Evolutionary conservation across 2,113 vertebrate genomes (phyloP).

Genomic region (Todiramphus saurophagus): DNA sequence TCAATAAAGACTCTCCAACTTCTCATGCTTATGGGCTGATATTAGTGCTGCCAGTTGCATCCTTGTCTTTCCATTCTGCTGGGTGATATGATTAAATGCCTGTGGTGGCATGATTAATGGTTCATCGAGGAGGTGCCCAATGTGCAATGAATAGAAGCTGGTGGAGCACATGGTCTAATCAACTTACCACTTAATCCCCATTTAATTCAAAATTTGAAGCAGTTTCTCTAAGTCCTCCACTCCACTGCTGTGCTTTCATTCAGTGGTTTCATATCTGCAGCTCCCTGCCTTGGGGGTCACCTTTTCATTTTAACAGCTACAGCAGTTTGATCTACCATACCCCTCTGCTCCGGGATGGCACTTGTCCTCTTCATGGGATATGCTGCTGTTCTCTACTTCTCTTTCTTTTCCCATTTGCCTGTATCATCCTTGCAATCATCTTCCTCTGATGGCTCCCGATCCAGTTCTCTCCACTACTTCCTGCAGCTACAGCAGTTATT

Average conservation of each 20-base stretch:
- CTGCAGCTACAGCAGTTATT: constrained; percentile 45
- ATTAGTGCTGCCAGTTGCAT: not conserved
- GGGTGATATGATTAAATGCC: not conserved
- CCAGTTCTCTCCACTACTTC: not conserved
- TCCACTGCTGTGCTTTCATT: not conserved
- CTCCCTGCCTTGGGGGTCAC: not conserved
- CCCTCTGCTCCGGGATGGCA: not conserved
- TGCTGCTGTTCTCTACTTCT: not conserved
- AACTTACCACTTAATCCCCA: not conserved
- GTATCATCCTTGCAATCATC: not conserved
- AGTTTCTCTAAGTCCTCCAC: not conserved
- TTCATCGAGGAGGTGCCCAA: not conserved
- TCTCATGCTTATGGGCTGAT: not conserved
- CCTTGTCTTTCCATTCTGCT: not conserved
- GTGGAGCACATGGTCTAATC: not conserved
- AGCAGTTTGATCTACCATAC: not conserved
- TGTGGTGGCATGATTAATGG: not conserved
- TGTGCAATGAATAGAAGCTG: not conserved
- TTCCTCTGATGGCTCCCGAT: constrained; percentile 9
- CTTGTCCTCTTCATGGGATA: not conserved
- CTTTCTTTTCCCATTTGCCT: constrained; percentile 21
- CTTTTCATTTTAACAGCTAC: not conserved
- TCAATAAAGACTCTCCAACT: not conserved
- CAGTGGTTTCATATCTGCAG: not conserved
- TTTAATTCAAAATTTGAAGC: not conserved